These are phyloP conservation scores for Cochlearius cochlearius DNA, from an alignment of 2,113 vertebrate species.

Conservation along the genomic window DNA sequence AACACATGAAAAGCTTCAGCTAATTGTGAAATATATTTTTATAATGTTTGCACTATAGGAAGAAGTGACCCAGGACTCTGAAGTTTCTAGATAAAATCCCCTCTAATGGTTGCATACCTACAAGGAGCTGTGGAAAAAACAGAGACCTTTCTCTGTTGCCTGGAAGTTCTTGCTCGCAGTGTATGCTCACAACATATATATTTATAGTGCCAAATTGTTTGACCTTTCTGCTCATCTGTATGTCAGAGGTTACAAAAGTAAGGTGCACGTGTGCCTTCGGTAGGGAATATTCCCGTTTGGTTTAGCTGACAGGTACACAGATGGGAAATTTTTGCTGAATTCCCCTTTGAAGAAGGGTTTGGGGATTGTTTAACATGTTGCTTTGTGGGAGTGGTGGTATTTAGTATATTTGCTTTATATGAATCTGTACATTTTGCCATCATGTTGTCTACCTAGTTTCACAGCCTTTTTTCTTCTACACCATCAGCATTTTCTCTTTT, in stretches of 20 bases:
- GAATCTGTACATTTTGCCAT: background rate
- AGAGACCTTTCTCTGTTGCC: background rate
- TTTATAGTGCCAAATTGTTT: background rate
- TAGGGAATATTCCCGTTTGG: background rate
- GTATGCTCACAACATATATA: background rate
- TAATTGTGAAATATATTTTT: background rate
- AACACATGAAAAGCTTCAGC: background rate
- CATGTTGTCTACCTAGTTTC: background rate
- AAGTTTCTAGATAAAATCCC: background rate
- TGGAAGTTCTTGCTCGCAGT: background rate
- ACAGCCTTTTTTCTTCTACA: background rate
- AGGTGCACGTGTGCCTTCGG: background rate
- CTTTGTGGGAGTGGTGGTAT: background rate
- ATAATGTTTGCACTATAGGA: background rate
- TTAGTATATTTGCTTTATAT: background rate
- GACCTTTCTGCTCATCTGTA: background rate
- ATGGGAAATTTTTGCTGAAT: background rate
- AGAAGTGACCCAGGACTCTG: background rate
- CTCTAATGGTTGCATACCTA: background rate
- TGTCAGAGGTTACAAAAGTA: background rate
- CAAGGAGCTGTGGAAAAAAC: background rate
- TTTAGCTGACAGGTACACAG: background rate
- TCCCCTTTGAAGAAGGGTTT: background rate
- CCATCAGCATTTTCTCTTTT: background rate
- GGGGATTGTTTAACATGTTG: background rate